Base-by-base conservation (phyloP, 1,140 invertebrate genomes). In the Epicauta chinensis region DNA sequence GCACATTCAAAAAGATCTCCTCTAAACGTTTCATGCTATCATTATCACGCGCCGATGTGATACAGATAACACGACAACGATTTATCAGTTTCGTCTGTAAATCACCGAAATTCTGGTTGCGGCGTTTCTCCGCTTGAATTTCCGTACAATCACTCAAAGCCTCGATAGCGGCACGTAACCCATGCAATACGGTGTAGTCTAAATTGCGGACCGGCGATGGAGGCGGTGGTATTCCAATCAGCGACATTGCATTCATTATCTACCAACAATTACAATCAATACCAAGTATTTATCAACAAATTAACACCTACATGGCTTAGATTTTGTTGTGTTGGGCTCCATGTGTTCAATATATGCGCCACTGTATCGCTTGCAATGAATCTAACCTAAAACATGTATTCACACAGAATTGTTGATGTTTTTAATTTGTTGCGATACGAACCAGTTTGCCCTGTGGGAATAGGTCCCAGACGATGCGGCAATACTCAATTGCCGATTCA, bases 381-480 rank as follows among this genome's bases (percentile, higher is more conserved):
- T 54, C 86, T 77, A 0, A 91, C 80, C 85, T 89, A 61, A 78
- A 80, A 63, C 61, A 58, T 47, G 40, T 23, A 36, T 53, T 23
- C 48, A 30, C 29, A 10, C 10, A 10, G 4, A 5, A 30, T 30
- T 5, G 10, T 5, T 5, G 16, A 41, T 30, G 6, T 30, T 34
- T 42, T 14, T 16, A 55, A 57, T 10, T 35, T 14, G 48, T 38
- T 48, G 53, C 17, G 46, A n/a, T n/a, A 44, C 61, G 68, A 78
- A 92, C 89, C 72, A 94, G 73, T 81, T 93, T 92, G 51, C 84
- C 85, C 32, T 79, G 75, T 0, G 93, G 91, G 76, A 93, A 97
- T 16, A 97, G 77, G 74, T 98, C 95, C 90, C 92, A 97, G 5
- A 96, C 91, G 59, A 97, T 93, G 15, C 94, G 78, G 65, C 92